Conservation (phyloP, 2,797 vertebrate species). For the Gobionotothen gibberifrons region DNA sequence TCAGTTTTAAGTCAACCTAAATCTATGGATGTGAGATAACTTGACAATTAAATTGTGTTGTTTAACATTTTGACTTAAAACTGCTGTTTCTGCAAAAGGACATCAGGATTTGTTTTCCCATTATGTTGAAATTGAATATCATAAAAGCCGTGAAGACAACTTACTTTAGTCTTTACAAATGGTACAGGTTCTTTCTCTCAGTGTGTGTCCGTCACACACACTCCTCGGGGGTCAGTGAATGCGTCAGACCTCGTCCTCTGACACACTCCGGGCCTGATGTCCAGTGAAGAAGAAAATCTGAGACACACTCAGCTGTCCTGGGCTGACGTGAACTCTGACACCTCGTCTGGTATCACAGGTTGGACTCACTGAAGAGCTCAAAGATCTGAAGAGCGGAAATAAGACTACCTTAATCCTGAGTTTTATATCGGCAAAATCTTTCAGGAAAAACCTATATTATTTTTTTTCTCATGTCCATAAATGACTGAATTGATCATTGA, state of each 20-base stretch:
- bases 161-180: neutral
- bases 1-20: neutral
- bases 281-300: conserved; percentile 60
- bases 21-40: neutral
- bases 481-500: neutral
- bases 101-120: neutral
- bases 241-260: conserved; percentile 40
- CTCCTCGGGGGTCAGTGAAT: conserved; percentile 19
- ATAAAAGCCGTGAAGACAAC: neutral
- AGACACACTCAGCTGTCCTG: conserved; percentile 36
- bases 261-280: conserved; percentile 64
- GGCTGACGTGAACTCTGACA: conserved; percentile 41
- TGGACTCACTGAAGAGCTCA: neutral
- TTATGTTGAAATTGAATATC: neutral
- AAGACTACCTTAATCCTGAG: neutral
- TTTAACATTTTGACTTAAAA: neutral
- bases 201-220: neutral
- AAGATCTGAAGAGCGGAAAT: neutral
- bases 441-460: neutral
- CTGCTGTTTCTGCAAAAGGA: neutral
- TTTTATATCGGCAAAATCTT: neutral
- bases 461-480: neutral
- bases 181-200: neutral
- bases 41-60: neutral
- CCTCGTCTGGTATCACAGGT: conserved; percentile 21